phyloP scores from a whole-genome alignment of 1,140 invertebrate genomes.

The Mesaphorura yosii region DNA sequence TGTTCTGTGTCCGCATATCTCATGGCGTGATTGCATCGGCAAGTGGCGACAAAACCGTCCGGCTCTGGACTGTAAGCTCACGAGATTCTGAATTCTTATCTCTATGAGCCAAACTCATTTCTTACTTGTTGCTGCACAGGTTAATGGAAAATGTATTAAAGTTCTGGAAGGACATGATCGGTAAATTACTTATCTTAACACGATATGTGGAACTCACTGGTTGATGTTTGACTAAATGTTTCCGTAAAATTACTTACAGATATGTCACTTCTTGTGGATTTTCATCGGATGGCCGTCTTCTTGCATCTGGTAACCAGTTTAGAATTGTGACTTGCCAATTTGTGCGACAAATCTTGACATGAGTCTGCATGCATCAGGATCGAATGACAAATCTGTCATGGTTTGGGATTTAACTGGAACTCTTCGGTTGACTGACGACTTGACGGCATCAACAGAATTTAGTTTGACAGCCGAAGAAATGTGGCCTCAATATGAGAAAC shows the following conservation, averaged over 20 bases:
- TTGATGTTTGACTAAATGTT: background rate
- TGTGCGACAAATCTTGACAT: constrained; percentile 1
- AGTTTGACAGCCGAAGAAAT: constrained; percentile 23
- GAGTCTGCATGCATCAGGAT: constrained; percentile 40
- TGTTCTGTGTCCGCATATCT: constrained; percentile 28
- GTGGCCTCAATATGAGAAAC: constrained; percentile 31
- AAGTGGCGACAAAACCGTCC: constrained; percentile 56
- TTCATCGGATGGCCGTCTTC: constrained; percentile 48
- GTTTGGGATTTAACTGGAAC: constrained; percentile 46
- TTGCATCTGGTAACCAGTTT: constrained; percentile 50
- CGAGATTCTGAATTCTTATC: background rate
- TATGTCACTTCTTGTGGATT: constrained; percentile 63
- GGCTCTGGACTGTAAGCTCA: constrained; percentile 55
- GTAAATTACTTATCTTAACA: background rate
- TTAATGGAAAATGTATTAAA: constrained; percentile 36
- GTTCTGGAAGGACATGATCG: constrained; percentile 50
- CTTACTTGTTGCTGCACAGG: constrained; percentile 19
- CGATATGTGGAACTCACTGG: background rate
- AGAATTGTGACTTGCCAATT: background rate
- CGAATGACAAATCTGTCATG: constrained; percentile 57
- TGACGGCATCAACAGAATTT: constrained; percentile 3
- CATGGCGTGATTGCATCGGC: constrained; percentile 40
- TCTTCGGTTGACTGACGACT: constrained; percentile 18
- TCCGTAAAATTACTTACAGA: too few relatives aligned
- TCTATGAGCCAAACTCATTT: background rate